phyloP scores from a whole-genome alignment of 2,888 invertebrate genomes.

The Nysson spinosus region DNA sequence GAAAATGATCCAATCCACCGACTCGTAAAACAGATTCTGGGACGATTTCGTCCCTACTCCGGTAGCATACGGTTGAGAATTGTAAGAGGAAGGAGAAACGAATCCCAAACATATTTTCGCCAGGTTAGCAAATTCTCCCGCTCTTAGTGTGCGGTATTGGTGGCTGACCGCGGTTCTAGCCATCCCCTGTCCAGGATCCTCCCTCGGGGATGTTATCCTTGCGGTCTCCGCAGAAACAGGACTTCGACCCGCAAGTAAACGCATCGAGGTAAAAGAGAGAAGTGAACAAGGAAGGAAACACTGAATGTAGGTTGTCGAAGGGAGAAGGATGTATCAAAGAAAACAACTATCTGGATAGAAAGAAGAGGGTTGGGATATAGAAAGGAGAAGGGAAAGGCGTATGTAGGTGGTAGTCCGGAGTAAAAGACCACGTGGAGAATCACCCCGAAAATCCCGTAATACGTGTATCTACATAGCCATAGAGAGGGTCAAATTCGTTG shows the following conservation, averaged over 20 bases:
- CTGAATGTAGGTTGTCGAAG: too few relatives aligned
- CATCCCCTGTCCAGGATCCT: conserved; percentile 48
- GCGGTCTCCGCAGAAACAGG: conserved; percentile 50
- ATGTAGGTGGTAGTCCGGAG: conserved; percentile 18
- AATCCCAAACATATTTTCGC: conserved; percentile 75
- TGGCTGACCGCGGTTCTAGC: conserved; percentile 58
- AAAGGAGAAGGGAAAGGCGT: conserved; percentile 12
- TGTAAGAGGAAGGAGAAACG: conserved; percentile 23
- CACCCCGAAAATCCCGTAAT: conserved; percentile 54
- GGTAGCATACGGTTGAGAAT: conserved; percentile 9
- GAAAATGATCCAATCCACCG: conserved; percentile 53
- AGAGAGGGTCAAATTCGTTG: conserved; percentile 50
- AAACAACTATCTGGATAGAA: too few relatives aligned
- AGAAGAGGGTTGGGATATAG: conserved; percentile 9
- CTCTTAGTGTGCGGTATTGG: conserved; percentile 57
- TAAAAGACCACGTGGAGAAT: conserved; percentile 44
- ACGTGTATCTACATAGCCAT: conserved; percentile 57
- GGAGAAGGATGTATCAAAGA: conserved; percentile 13
- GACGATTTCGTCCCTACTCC: conserved; percentile 50
- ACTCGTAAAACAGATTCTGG: conserved; percentile 70
- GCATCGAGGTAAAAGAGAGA: conserved; percentile 19
- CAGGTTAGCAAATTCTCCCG: conserved; percentile 73
- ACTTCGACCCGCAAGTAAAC: conserved; percentile 48
- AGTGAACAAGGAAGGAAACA: too few relatives aligned
- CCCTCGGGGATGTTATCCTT: conserved; percentile 60